phyloP scores from a whole-genome alignment of 1,140 invertebrate genomes.

The Aphis craccivora region DNA sequence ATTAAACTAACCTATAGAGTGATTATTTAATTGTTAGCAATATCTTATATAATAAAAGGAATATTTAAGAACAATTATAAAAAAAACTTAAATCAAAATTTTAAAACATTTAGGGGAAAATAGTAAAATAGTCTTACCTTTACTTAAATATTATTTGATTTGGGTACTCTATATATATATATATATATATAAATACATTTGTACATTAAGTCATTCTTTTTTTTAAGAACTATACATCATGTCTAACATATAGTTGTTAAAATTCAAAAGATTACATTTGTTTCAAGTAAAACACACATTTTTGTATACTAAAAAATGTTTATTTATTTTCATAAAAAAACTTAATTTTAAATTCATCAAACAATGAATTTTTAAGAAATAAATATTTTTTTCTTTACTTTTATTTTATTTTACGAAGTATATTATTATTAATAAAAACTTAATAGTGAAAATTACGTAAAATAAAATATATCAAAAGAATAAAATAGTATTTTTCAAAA shows the following conservation, averaged over 20 bases:
- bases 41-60: not conserved
- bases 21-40: not conserved
- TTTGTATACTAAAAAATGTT: not conserved
- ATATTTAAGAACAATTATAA: not conserved
- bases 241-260: not conserved
- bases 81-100: not conserved
- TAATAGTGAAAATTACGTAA: not conserved
- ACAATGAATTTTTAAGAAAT: not conserved
- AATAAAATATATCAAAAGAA: not conserved
- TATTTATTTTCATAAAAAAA: not conserved
- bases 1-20: not conserved
- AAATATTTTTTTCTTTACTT: not conserved
- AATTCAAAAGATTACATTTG: not conserved
- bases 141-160: not conserved
- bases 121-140: not conserved
- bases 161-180: not conserved
- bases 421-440: not conserved
- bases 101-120: not conserved
- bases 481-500: not conserved
- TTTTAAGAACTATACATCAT: not conserved
- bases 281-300: not conserved
- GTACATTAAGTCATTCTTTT: not conserved
- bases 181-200: not conserved
- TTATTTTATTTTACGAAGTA: not conserved
- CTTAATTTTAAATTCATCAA: not conserved